Conservation (phyloP, 2,888 invertebrate genomes). For the Eupithecia subumbrata region DNA sequence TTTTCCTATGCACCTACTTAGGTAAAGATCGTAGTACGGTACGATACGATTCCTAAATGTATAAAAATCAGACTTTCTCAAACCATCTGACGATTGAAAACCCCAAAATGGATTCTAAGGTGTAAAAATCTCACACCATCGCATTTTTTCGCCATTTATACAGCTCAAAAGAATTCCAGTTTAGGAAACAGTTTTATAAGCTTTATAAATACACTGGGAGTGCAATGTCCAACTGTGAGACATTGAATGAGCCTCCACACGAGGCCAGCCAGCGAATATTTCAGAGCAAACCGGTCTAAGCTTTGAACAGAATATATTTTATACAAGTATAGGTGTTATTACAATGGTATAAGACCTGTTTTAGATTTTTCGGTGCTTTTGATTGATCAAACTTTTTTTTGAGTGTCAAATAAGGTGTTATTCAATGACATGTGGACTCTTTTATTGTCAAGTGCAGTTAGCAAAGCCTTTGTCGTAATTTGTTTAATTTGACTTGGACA, state of each 20-base stretch:
- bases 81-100: not conserved
- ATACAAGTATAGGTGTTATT: constrained; percentile 32
- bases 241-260: constrained; percentile 47
- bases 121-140: constrained; percentile 2
- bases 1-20: no score
- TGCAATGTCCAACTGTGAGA: constrained; percentile 40
- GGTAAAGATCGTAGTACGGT: no score
- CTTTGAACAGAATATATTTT: not conserved
- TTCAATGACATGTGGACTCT: constrained; percentile 43
- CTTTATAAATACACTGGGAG: constrained; percentile 39
- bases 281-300: constrained; percentile 43
- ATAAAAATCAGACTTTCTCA: not conserved
- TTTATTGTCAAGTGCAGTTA: constrained; percentile 32
- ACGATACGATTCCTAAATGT: no score
- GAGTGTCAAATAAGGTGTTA: constrained; percentile 51
- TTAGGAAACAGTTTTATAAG: constrained; percentile 37
- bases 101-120: not conserved
- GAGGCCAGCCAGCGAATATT: constrained; percentile 51
- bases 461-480: constrained; percentile 32
- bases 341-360: constrained; percentile 25
- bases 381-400: constrained; percentile 51
- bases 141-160: constrained; percentile 13
- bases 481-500: not conserved
- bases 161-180: constrained; percentile 18
- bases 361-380: constrained; percentile 41